These are phyloP conservation scores for Operophtera brumata DNA, from an alignment of 2,888 invertebrate species.

Conservation along the genomic window DNA sequence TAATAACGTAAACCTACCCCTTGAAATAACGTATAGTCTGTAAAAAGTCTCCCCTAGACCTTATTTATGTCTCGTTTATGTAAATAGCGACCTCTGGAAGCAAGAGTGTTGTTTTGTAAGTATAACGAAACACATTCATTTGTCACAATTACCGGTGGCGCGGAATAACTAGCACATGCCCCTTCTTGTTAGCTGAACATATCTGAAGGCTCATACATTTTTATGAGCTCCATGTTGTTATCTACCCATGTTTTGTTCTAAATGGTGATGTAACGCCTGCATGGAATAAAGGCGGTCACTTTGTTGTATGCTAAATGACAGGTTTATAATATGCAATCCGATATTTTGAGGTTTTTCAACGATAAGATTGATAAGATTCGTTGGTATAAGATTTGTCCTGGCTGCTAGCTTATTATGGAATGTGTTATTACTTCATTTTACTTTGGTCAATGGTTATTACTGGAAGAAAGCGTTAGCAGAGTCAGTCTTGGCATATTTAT, in stretches of 20 bases:
- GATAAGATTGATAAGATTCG: too few relatives aligned
- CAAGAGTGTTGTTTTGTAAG: conserved; percentile 36
- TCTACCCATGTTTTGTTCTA: conserved; percentile 66
- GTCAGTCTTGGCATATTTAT: too few relatives aligned
- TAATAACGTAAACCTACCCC: not conserved
- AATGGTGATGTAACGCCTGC: conserved; percentile 16
- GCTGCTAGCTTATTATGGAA: too few relatives aligned
- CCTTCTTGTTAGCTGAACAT: conserved; percentile 72
- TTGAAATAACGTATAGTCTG: not conserved
- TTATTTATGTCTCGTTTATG: conserved; percentile 24
- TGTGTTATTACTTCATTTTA: too few relatives aligned
- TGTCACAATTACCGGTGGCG: conserved; percentile 76
- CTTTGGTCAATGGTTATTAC: too few relatives aligned
- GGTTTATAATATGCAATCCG: too few relatives aligned
- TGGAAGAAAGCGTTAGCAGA: too few relatives aligned
- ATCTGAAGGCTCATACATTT: conserved; percentile 72
- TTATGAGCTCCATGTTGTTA: conserved; percentile 72
- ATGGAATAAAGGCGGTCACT: not conserved
- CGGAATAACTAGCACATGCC: conserved; percentile 69
- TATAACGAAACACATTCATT: conserved; percentile 64
- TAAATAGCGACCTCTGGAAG: conserved; percentile 16
- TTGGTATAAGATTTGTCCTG: too few relatives aligned
- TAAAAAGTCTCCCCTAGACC: conserved; percentile 2
- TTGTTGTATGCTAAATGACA: not conserved
- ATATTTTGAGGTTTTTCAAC: too few relatives aligned